Percentiles rank a stretch among this genome's conserved stretches.
phyloP scores from a whole-genome alignment of 2,113 vertebrate genomes.

The Oriolus oriolus region DNA sequence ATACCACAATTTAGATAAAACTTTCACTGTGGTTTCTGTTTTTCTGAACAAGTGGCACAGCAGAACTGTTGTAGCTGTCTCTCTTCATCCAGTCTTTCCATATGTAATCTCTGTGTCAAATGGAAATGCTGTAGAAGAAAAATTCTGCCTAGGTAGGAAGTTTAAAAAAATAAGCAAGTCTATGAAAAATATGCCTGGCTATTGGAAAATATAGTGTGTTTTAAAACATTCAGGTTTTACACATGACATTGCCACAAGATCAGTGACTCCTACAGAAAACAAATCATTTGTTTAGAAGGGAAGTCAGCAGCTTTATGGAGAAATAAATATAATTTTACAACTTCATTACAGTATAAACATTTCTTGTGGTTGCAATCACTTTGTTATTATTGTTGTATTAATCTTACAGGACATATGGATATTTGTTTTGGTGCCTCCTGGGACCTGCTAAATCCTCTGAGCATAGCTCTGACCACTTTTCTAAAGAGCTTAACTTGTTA shows the following conservation, averaged over 20 bases:
- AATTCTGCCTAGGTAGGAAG: constrained; percentile 48
- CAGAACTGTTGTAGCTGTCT: not conserved
- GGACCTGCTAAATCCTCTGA: not conserved
- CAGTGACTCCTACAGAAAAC: constrained; percentile 46
- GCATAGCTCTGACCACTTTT: not conserved
- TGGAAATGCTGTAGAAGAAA: not conserved
- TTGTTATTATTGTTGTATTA: constrained; percentile 53
- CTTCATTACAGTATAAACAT: constrained; percentile 56
- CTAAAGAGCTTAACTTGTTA: not conserved
- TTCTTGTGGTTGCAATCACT: constrained; percentile 10
- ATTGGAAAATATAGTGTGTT: not conserved
- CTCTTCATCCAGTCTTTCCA: not conserved
- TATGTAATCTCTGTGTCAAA: not conserved
- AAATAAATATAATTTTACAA: constrained; percentile 68
- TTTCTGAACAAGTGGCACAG: not conserved
- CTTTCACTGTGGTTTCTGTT: not conserved
- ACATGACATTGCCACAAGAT: not conserved
- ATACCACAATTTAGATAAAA: not conserved
- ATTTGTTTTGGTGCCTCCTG: constrained; percentile 20
- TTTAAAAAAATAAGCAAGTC: constrained; percentile 61
- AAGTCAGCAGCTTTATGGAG: constrained; percentile 60
- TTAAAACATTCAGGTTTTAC: constrained; percentile 12
- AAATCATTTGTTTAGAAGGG: constrained; percentile 44
- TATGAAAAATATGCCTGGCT: not conserved
- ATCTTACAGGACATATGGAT: constrained; percentile 50